A percentile compares a stretch with the other conserved stretches of the same genome.
phyloP scores from a whole-genome alignment of 2,797 vertebrate genomes.

The Anguilla pacifica region DNA sequence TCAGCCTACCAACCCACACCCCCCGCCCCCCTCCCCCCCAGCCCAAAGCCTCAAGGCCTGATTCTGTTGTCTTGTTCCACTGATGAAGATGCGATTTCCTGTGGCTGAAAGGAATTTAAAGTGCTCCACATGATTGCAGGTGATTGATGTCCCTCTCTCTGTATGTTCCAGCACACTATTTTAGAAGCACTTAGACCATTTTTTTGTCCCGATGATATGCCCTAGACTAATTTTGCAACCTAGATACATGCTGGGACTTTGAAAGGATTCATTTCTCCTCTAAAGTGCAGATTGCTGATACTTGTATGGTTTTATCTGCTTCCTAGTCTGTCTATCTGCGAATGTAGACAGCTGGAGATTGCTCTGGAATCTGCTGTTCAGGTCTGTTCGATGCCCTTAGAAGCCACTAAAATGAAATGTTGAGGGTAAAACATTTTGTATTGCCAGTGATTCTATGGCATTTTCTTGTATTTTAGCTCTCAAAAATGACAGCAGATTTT shows the following conservation, averaged over 20 bases:
- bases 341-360: background rate
- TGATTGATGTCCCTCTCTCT: conserved; percentile 39
- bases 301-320: conserved; percentile 12
- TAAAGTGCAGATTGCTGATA: conserved; percentile 1
- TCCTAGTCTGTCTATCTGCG: background rate
- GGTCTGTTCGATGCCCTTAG: background rate
- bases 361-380: background rate
- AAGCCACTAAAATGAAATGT: background rate
- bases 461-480: background rate
- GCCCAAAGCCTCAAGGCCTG: background rate
- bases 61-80: conserved; percentile 39
- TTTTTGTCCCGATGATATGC: conserved; percentile 24
- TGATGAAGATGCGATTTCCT: conserved; percentile 42
- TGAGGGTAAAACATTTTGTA: background rate
- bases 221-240: conserved; percentile 29
- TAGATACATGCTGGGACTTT: background rate
- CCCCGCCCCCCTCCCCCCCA: background rate
- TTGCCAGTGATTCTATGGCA: background rate
- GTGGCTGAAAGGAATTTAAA: conserved; percentile 37
- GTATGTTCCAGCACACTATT: conserved; percentile 35
- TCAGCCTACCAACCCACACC: background rate
- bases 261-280: conserved; percentile 1
- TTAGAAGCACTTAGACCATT: conserved; percentile 35
- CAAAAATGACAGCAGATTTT: background rate
- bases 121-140: conserved; percentile 37